Evolutionary conservation across 2,888 invertebrate genomes (phyloP).

Genomic region (Eupithecia exiguata): DNA sequence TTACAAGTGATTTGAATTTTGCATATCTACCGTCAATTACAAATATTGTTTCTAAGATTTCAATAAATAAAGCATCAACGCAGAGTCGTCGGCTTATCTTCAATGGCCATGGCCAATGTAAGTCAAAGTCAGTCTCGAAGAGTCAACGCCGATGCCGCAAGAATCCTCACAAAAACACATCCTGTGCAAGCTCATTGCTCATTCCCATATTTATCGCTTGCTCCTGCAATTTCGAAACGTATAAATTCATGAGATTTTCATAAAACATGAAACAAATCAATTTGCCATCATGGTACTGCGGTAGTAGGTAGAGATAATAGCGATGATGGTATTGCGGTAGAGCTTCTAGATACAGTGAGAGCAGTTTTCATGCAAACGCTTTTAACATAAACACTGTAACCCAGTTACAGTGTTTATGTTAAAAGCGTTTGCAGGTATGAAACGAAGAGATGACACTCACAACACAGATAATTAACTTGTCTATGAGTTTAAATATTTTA

Average conservation of each 20-base stretch:
- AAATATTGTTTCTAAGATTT: background rate
- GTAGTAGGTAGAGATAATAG: background rate
- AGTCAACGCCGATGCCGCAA: conserved; percentile 26
- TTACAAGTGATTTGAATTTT: no score
- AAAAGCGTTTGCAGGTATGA: no score
- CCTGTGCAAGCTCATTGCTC: conserved; percentile 36
- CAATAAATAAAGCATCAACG: background rate
- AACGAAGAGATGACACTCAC: background rate
- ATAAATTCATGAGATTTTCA: conserved; percentile 40
- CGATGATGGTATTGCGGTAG: conserved; percentile 19
- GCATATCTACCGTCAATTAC: no score
- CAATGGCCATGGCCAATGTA: background rate
- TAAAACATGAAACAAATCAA: conserved; percentile 49
- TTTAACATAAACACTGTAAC: background rate
- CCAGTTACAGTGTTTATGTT: no score
- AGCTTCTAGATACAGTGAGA: conserved; percentile 9
- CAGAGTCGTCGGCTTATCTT: background rate
- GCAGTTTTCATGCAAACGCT: background rate
- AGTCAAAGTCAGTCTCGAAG: background rate
- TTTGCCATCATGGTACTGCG: conserved; percentile 31
- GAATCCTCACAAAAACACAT: conserved; percentile 37
- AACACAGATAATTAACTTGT: background rate
- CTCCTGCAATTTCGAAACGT: conserved; percentile 38
- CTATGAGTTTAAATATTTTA: no score
- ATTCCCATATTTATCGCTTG: conserved; percentile 38